These are phyloP conservation scores for Acromyrmex charruanus DNA, from an alignment of 1,140 invertebrate species.

Conservation along the genomic window DNA sequence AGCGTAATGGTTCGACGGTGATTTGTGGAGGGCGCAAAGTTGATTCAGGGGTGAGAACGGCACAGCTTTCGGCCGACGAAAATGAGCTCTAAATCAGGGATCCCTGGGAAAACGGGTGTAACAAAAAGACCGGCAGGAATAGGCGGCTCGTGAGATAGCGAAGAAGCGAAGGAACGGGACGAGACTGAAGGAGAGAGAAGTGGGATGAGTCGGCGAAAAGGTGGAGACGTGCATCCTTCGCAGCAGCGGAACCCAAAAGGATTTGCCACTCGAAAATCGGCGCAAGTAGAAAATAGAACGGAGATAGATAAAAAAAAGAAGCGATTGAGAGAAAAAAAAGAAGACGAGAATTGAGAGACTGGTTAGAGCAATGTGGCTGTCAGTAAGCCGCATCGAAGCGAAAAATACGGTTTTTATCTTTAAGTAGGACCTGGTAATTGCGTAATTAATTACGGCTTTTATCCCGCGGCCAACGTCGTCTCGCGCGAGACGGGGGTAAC, in stretches of 20 bases:
- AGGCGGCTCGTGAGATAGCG: conserved; percentile 58
- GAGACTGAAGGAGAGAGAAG: conserved; percentile 30
- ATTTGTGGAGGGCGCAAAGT: conserved; percentile 77
- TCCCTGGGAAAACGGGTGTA: conserved; percentile 75
- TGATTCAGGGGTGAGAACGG: conserved; percentile 80
- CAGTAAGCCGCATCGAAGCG: conserved; percentile 81
- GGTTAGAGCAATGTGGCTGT: conserved; percentile 54
- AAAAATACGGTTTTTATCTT: conserved; percentile 84
- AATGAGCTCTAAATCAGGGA: conserved; percentile 83
- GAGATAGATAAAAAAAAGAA: conserved; percentile 21
- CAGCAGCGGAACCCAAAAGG: conserved; percentile 29
- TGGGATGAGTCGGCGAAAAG: conserved; percentile 25
- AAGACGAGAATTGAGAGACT: conserved; percentile 8
- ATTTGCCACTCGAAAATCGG: conserved; percentile 60
- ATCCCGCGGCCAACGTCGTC: conserved; percentile 69
- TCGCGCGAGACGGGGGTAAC: conserved; percentile 62
- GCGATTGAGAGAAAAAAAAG: background rate
- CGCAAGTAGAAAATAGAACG: conserved; percentile 24
- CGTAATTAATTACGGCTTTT: conserved; percentile 84
- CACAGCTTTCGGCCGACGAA: conserved; percentile 78
- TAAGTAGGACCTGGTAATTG: conserved; percentile 80
- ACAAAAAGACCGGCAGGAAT: conserved; percentile 75
- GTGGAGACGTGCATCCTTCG: conserved; percentile 42
- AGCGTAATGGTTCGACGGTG: conserved; percentile 72
- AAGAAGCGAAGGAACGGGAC: conserved; percentile 31